Base-by-base conservation (phyloP, 1,140 invertebrate species). In the Danaus plexippus region DNA sequence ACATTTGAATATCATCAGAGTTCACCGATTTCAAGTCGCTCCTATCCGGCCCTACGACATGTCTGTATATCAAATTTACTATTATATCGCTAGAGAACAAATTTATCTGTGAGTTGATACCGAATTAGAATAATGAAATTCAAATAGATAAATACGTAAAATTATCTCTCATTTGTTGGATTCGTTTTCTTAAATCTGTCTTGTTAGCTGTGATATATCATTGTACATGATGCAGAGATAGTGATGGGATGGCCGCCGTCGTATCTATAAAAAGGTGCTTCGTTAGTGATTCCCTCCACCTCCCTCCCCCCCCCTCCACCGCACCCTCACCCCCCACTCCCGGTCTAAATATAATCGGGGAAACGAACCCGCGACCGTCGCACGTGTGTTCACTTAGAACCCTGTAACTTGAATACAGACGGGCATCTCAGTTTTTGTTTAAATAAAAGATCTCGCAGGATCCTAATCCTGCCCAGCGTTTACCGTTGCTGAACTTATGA, bases 201-300 rank as follows among this genome's bases (percentile, higher is more conserved):
- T 72, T 61, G 77, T 78, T 74, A 78, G 61, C 55, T 51, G 55
- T 63, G 67, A 71, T 74, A 75, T 69, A 77, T 74, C 64, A 77
- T 54, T 48, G 22, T 55, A 51, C 54, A 66, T 69, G 70, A 72
- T 70, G 71, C 73, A 64, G 61, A 77, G 77, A 77, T 76, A 78
- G 69, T 69, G 66, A 69, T 68, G 69, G 55, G 75, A 67, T 47
- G 51, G 49, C 10, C 48, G n/a, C 12, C 69, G 67, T 62, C 59
- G 77, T 65, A 71, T 81, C 80, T 85, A 84, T 81, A 85, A 84
- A 85, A 85, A 85, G 80, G 76, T 67, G 67, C 71, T 82, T 80
- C 73, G 72, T 75, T 77, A 76, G 76, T 66, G 72, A 69, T 70
- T 66, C 75, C 73, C 68, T 65, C 59, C 54, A 64, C 59, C 71